Percentiles rank a stretch among this genome's conserved stretches.
phyloP scores from a whole-genome alignment of 2,797 vertebrate species.

The Streptopelia turtur region DNA sequence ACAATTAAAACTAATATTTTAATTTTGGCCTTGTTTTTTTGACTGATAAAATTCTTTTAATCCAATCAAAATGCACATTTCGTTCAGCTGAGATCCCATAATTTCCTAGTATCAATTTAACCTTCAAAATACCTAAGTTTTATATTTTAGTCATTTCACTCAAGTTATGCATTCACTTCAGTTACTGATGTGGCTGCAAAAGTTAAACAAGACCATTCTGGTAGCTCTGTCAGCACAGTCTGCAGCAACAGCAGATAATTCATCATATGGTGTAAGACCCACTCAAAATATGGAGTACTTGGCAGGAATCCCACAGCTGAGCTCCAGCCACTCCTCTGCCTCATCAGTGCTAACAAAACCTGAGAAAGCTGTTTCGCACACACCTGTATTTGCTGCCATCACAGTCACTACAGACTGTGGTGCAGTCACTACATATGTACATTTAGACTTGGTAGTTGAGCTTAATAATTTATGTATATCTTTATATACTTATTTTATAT shows the following conservation, averaged over 20 bases:
- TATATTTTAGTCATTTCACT: neutral
- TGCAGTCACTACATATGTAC: no score
- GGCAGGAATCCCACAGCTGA: neutral
- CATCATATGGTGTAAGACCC: neutral
- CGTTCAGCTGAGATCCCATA: neutral
- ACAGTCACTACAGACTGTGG: neutral
- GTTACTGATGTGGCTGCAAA: neutral
- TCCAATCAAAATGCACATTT: neutral
- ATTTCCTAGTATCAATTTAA: neutral
- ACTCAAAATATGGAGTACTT: neutral
- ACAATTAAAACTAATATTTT: neutral
- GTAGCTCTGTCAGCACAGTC: neutral
- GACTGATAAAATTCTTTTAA: rapidly evolving
- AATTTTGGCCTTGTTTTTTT: neutral
- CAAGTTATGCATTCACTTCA: neutral
- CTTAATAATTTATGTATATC: neutral
- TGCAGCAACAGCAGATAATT: neutral
- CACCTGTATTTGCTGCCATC: neutral
- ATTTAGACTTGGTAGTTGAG: neutral
- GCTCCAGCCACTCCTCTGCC: neutral
- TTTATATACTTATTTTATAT: neutral
- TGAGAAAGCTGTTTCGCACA: neutral
- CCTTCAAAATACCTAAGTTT: neutral
- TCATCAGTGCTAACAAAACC: neutral
- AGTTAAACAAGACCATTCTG: neutral